phyloP scores from a whole-genome alignment of 2,888 invertebrate species.

The Cantharis flavilabris region DNA sequence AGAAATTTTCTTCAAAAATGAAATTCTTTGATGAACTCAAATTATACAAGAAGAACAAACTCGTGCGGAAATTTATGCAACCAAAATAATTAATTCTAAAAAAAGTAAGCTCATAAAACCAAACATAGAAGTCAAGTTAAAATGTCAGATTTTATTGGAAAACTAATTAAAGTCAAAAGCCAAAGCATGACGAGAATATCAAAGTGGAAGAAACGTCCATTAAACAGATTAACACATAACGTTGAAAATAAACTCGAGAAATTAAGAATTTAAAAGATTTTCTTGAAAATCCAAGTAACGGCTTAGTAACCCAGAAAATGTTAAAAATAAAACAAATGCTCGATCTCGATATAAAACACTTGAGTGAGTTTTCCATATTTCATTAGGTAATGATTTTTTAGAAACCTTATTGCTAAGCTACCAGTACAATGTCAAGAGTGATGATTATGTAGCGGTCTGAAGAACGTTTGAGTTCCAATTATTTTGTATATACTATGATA shows the following conservation, averaged over 20 bases:
- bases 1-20: background rate
- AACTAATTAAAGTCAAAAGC: background rate
- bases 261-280: background rate
- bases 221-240: background rate
- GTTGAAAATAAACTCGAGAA: background rate
- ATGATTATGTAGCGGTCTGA: too few relatives aligned
- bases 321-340: too few relatives aligned
- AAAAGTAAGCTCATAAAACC: background rate
- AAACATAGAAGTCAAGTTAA: background rate
- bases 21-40: background rate
- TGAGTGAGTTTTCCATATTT: background rate
- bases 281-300: background rate
- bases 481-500: too few relatives aligned
- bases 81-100: background rate
- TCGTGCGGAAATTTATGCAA: background rate
- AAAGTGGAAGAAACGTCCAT: background rate
- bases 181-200: background rate
- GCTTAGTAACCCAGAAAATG: background rate
- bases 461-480: too few relatives aligned
- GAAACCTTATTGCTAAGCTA: too few relatives aligned
- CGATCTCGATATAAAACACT: too few relatives aligned
- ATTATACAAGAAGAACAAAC: background rate
- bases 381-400: too few relatives aligned
- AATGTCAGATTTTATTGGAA: background rate
- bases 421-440: too few relatives aligned